These are phyloP conservation scores for Halictus rubicundus DNA, from an alignment of 1,140 invertebrate species.

Conservation along the genomic window DNA sequence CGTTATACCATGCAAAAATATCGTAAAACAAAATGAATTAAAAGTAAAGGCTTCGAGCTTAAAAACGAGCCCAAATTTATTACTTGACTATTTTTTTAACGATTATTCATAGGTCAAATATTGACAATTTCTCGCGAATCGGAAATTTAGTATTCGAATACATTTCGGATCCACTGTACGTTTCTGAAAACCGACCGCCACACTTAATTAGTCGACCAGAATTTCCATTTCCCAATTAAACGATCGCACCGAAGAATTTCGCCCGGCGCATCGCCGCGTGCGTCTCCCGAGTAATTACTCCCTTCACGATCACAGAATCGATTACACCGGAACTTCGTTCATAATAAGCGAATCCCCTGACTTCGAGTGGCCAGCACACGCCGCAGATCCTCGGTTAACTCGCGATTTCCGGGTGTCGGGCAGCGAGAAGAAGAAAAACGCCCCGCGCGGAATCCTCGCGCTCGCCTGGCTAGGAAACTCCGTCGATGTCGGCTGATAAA, in stretches of 20 bases:
- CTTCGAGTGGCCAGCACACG: background rate
- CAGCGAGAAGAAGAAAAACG: background rate
- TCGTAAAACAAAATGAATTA: too few species aligned
- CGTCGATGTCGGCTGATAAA: background rate
- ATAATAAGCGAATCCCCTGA: background rate
- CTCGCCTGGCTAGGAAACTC: background rate
- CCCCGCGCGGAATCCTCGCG: background rate
- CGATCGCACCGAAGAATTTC: background rate
- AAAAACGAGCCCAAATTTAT: too few species aligned
- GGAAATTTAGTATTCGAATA: too few species aligned
- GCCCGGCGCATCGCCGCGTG: background rate
- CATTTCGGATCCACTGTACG: background rate
- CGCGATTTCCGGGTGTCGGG: background rate
- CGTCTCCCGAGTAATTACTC: background rate
- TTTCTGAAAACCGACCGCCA: too few species aligned
- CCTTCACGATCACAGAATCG: background rate
- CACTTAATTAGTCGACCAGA: too few species aligned
- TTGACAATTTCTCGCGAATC: too few species aligned
- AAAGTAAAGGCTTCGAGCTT: too few species aligned
- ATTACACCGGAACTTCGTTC: slow-evolving; percentile 3
- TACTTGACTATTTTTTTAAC: too few species aligned
- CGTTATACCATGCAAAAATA: too few species aligned
- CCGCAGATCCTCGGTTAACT: background rate
- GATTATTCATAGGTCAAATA: too few species aligned
- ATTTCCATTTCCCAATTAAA: background rate